Percentiles rank a stretch among this genome's conserved stretches.
These are phyloP conservation scores for Tethya wilhelma DNA, from an alignment of 37 sponge, comb jelly and placozoan species.

Conservation along the genomic window DNA sequence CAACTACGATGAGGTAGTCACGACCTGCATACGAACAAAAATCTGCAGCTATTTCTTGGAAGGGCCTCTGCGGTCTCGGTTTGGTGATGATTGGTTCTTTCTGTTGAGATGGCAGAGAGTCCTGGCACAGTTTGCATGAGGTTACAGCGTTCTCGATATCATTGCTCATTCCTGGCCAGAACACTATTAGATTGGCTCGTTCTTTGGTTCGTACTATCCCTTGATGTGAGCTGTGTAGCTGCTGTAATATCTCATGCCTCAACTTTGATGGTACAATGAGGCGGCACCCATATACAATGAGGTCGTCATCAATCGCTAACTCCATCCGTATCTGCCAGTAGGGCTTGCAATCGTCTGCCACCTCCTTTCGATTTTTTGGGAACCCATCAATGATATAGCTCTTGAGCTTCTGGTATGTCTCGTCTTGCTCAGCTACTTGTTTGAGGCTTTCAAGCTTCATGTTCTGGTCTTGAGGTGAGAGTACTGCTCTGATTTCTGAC, in stretches of 20 bases:
- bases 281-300: too few species aligned
- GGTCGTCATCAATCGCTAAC: too few species aligned
- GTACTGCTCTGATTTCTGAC: too few species aligned
- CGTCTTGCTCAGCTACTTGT: too few species aligned
- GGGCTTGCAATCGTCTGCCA: too few species aligned
- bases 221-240: conserved; percentile 12
- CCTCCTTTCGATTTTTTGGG: too few species aligned
- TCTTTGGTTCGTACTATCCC: conserved; percentile 18
- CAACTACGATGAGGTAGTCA: conserved; percentile 17
- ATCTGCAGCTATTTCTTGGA: conserved; percentile 33
- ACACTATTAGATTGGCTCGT: conserved; percentile 23
- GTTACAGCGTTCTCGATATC: conserved; percentile 35
- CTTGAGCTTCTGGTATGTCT: too few species aligned
- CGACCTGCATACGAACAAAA: conserved; percentile 39
- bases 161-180: conserved; percentile 46
- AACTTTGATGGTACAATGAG: conserved; percentile 16
- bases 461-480: too few species aligned
- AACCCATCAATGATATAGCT: too few species aligned
- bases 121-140: conserved; percentile 26
- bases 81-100: conserved; percentile 30
- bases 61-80: conserved; percentile 38
- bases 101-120: background rate
- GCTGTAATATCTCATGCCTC: conserved; percentile 13
- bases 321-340: too few species aligned
- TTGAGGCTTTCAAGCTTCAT: too few species aligned